Conservation (phyloP, 2,888 invertebrate genomes). For the Pseudoips prasinana region DNA sequence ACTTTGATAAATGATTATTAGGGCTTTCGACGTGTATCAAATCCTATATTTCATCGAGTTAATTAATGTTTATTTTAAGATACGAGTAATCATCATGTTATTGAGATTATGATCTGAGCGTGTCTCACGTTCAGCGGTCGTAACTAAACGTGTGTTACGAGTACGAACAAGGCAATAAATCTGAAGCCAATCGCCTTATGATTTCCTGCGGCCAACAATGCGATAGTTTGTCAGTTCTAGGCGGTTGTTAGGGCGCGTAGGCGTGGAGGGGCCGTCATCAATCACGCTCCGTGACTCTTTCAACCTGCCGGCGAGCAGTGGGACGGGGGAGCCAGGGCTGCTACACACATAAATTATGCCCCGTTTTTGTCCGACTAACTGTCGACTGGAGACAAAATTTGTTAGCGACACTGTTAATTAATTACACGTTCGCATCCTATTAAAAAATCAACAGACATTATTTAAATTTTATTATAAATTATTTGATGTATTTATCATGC, state of each 20-base stretch:
- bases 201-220: conserved; percentile 61
- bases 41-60: conserved; percentile 12
- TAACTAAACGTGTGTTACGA: conserved; percentile 37
- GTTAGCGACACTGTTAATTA: conserved; percentile 72
- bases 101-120: conserved; percentile 35
- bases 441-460: conserved; percentile 35
- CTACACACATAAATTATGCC: conserved; percentile 67
- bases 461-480: conserved; percentile 36
- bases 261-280: conserved; percentile 68
- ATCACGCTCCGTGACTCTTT: conserved; percentile 79
- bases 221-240: conserved; percentile 74
- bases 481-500: conserved; percentile 30
- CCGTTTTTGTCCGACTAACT: conserved; percentile 67
- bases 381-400: conserved; percentile 70
- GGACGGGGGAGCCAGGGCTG: conserved; percentile 46
- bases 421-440: conserved; percentile 53
- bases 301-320: conserved; percentile 68
- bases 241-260: conserved; percentile 65
- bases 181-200: conserved; percentile 57
- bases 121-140: conserved; percentile 36
- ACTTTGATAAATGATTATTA: neutral
- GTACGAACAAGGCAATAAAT: conserved; percentile 55
- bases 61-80: conserved; percentile 24
- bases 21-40: conserved; percentile 10
- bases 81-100: conserved; percentile 34